Evolutionary conservation across 2,888 invertebrate species (phyloP), one percentile per base, ranked within the genome.

Genomic region (Timema cristinae): DNA sequence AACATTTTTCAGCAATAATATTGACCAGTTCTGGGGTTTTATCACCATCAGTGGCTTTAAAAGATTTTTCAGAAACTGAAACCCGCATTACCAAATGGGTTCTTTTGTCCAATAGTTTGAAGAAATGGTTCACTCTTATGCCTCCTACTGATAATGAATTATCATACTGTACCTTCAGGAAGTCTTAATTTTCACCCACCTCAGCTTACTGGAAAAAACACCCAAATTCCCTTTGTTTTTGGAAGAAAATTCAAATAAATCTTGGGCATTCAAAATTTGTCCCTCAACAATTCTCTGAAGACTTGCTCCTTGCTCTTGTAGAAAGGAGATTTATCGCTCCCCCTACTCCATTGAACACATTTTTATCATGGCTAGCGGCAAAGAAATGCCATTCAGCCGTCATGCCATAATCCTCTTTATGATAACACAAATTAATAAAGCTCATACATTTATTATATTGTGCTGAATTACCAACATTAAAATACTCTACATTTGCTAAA

Each of bases 301-400:
- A 63, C 63, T 63, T 32, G 47, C n/a, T n/a, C n/a, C n/a, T n/a
- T n/a, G n/a, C 63, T 16, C 47, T 63, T 32, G 63, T 63, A 32
- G 63, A 0, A 13, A 32, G 63, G 10, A 7, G 63, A 13, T 10
- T 47, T 63, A 47, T 32, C 48, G 32, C 4, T 32, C 32, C 32
- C 32, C 32, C 32, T 32, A 32, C 2, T 32, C 32, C 32, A 32
- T 32, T 4, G 4, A 1, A 32, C 4, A 4, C 63, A 63, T 63
- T 63, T 63, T 63, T 32, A 13, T 32, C 63, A 63, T 63, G 63
- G 63, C 32, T 63, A 48, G 63, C 16, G 47, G 63, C 63, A 63
- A 63, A 63, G 63, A 47, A 63, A 13, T 47, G 32, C 63, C 63
- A 63, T 13, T 63, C 47, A 32, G 63, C 63, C 13, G 63, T 11